Conservation (phyloP, 2,113 vertebrate species). For the Monopterus albus region DNA sequence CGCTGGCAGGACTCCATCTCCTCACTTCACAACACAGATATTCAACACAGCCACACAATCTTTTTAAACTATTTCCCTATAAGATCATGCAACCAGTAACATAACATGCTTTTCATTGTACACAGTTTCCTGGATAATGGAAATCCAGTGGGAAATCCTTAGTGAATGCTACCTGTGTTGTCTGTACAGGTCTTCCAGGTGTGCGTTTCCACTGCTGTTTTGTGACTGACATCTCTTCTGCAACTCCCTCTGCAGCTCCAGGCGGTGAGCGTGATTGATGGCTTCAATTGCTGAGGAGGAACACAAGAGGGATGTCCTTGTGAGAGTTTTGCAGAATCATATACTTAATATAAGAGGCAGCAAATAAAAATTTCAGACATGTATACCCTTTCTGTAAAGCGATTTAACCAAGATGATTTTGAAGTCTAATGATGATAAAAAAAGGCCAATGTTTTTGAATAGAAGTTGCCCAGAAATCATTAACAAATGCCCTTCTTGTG, state of each 20-base stretch:
- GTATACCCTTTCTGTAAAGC: no score
- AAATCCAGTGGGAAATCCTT: background rate
- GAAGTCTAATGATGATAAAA: no score
- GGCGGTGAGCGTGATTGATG: constrained; percentile 72
- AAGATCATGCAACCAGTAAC: no score
- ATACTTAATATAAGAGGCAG: background rate
- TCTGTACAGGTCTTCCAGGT: constrained; percentile 66
- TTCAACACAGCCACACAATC: background rate
- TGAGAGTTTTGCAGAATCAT: background rate
- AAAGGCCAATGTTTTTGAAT: no score
- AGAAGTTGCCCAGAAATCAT: no score
- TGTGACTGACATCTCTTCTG: constrained; percentile 59
- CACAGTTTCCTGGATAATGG: no score
- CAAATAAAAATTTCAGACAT: no score
- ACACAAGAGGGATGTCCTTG: background rate
- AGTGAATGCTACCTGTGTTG: constrained; percentile 69
- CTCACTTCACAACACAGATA: constrained; percentile 61
- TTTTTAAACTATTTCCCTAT: background rate
- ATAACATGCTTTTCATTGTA: no score
- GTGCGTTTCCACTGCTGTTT: constrained; percentile 43
- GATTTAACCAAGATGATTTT: no score
- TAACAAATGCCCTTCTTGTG: no score
- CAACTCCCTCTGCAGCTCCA: constrained; percentile 77
- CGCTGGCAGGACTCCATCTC: constrained; percentile 77
- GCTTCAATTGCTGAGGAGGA: constrained; percentile 75